Evolutionary conservation across 2,113 vertebrate genomes (phyloP), one percentile per base, ranked within the genome.

Genomic region (Sula dactylatra): DNA sequence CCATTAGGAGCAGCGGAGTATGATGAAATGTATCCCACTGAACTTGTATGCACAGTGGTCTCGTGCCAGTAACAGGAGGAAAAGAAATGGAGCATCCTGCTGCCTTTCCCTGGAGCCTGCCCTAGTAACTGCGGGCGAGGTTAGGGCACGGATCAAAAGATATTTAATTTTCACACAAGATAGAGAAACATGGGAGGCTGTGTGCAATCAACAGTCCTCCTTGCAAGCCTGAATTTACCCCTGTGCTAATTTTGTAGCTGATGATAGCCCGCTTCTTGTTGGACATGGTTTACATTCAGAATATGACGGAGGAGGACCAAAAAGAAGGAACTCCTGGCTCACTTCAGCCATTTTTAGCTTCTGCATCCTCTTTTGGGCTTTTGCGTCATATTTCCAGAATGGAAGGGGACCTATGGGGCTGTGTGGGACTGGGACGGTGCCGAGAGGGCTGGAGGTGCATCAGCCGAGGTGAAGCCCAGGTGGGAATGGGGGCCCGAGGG

Each of bases 11-110:
- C 95, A 85, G 74, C 7, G 16, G 91, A 94, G 74, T 82, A 70
- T 96, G 97, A 98, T 97, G 88, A 96, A 94, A 90, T 54, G 82
- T 86, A 93, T 96, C 96, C 95, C 96, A 93, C 94, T 97, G 97
- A 97, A 97, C 95, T 97, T 92, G 85, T 95, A 5, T 89, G 85
- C 95, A 86, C 94, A 86, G 90, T 20, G 6, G 70, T 94, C 85
- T 80, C 13, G 10, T 96, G 96, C 94, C 93, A 97, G 38, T 96
- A 96, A 77, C 71, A 92, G 91, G 95, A 95, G 91, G 89, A 97
- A 97, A 97, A 96, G 95, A 97, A 94, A 95, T 0, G 94, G 91
- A 95, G 94, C 90, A 94, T 86, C 96, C 94, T 93, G 95, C 93
- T 96, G 94, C 94, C 93, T 97, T 90, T 94, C 93, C 93, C 82